phyloP scores from a whole-genome alignment of 2,113 vertebrate genomes.

The Podocnemis expansa region DNA sequence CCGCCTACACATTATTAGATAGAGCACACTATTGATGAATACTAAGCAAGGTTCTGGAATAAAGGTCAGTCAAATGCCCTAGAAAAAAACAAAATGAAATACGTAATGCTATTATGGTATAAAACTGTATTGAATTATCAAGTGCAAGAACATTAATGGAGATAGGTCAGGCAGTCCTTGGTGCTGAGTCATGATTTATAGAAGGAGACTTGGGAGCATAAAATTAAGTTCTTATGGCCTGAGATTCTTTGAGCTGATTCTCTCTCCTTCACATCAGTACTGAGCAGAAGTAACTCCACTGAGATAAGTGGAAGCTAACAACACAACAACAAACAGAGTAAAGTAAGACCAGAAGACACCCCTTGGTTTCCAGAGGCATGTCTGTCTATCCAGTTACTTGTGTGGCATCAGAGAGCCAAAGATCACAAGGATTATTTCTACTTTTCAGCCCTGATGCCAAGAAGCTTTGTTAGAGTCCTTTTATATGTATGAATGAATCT shows the following conservation, averaged over 20 bases:
- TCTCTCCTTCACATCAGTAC: fast-evolving
- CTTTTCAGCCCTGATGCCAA: neutral
- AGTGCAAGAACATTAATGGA: neutral
- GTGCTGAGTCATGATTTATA: neutral
- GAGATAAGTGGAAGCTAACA: neutral
- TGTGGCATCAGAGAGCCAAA: neutral
- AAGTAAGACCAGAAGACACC: neutral
- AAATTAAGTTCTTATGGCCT: neutral
- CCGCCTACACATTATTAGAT: conserved; percentile 45
- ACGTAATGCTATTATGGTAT: neutral
- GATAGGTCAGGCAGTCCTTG: neutral
- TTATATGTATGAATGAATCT: neutral
- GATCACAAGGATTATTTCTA: neutral
- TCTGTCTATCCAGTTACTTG: neutral
- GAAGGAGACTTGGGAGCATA: neutral
- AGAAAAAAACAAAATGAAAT: conserved; percentile 38
- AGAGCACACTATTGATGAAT: neutral
- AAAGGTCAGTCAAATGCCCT: conserved; percentile 38
- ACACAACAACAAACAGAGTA: neutral
- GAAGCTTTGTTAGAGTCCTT: neutral
- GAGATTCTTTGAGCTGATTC: neutral
- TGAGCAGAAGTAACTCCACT: neutral
- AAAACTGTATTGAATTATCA: neutral
- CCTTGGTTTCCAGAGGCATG: neutral
- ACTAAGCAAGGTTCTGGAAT: conserved; percentile 7